Conservation (phyloP, 2,888 invertebrate species). For the Isoperla grammatica region DNA sequence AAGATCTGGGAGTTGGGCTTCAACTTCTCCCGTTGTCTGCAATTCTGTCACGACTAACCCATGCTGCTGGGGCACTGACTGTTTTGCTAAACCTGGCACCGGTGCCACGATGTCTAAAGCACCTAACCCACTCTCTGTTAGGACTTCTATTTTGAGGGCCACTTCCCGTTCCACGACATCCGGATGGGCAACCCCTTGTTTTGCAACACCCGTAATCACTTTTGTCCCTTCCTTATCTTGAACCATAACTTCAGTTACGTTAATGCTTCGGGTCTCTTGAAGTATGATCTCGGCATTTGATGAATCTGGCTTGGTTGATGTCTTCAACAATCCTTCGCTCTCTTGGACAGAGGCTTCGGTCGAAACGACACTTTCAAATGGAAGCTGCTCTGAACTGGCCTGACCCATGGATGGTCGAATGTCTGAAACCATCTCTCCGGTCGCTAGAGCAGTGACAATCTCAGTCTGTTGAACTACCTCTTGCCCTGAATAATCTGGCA, state of each 20-base stretch:
- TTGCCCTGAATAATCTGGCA: constrained; percentile 42
- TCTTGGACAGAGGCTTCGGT: constrained; percentile 38
- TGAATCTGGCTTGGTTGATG: constrained; percentile 32
- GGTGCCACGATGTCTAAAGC: constrained; percentile 35
- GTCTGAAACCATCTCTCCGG: constrained; percentile 26
- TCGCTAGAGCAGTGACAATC: constrained; percentile 30
- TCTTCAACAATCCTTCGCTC: constrained; percentile 36
- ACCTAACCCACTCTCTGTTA: constrained; percentile 36
- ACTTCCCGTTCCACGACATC: constrained; percentile 45
- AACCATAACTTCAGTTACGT: constrained; percentile 39
- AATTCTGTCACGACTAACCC: constrained; percentile 49
- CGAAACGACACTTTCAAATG: constrained; percentile 39
- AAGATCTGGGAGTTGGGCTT: constrained; percentile 43
- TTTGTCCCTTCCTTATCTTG: constrained; percentile 37
- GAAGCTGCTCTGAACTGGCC: constrained; percentile 38
- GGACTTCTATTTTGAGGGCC: constrained; percentile 43
- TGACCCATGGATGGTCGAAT: constrained; percentile 29
- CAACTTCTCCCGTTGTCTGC: constrained; percentile 46
- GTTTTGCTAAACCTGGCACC: constrained; percentile 38
- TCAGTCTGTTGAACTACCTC: constrained; percentile 44
- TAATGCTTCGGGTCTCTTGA: constrained; percentile 39
- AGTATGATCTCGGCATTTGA: constrained; percentile 35
- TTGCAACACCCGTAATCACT: constrained; percentile 43
- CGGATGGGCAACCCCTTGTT: constrained; percentile 44
- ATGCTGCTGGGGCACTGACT: constrained; percentile 40